Conservation (phyloP, 2,797 vertebrate genomes). For the Artibeus jamaicensis region DNA sequence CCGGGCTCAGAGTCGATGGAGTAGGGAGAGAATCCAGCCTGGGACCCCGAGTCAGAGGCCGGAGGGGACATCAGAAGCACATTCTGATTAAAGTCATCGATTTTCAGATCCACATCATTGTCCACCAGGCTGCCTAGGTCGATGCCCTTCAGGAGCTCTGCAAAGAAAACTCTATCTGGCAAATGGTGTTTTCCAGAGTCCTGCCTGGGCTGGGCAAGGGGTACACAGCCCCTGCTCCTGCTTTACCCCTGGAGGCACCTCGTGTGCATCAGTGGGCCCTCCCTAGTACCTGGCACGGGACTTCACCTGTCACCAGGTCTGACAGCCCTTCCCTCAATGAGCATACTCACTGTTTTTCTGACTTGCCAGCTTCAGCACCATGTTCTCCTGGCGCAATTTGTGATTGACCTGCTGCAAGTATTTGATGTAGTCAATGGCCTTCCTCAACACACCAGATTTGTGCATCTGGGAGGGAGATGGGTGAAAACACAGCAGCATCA, state of each 20-base stretch:
- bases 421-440: slow-evolving; percentile 99
- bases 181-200: background rate
- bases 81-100: slow-evolving; percentile 94
- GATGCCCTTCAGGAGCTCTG: slow-evolving; percentile 89
- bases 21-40: slow-evolving; percentile 94
- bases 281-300: background rate
- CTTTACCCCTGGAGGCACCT: background rate
- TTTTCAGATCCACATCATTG: slow-evolving; percentile 85
- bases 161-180: slow-evolving; percentile 55
- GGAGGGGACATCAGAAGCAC: slow-evolving; percentile 96
- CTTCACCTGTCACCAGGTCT: background rate
- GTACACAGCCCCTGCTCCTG: background rate
- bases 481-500: background rate
- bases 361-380: slow-evolving; percentile 94
- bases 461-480: slow-evolving; percentile 89
- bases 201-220: background rate
- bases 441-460: slow-evolving; percentile 95
- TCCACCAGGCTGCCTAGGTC: slow-evolving; percentile 87
- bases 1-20: slow-evolving; percentile 96
- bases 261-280: fast-evolving
- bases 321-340: background rate
- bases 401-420: slow-evolving; percentile 97
- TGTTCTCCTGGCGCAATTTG: slow-evolving; percentile 97
- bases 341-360: slow-evolving; percentile 94
- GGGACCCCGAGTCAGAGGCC: slow-evolving; percentile 95